Base-by-base conservation (phyloP, 2,888 invertebrate genomes). In the Rosalia funebris region DNA sequence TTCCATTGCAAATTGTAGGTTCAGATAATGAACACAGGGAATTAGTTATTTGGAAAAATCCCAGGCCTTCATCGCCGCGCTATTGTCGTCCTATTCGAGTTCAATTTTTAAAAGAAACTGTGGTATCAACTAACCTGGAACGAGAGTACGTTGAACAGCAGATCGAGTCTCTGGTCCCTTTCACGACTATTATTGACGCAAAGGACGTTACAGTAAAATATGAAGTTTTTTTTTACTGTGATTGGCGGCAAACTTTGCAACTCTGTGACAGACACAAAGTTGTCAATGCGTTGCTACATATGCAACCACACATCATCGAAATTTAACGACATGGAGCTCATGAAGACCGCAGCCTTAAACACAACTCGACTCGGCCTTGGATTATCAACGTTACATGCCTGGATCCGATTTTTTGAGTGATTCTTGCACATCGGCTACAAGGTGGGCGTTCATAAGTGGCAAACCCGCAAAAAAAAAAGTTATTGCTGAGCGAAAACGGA, bases 41-140 rank as follows among this genome's bases (percentile, higher is more conserved):
- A 37, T 66, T 62, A 59, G 39, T 68, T 5, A 44, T 74, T 53
- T 74, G 72, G 71, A 60, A 74, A 54, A 75, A 74, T 56, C 71
- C 73, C 25, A 59, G 57, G n/a, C 71, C 73, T 36, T 74, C 73
- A 4, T 73, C 72, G 15, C 57, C 71, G 2, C 36, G 72, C 44
- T 74, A 57, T 57, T 75, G 73, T 52, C 58, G 73, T 9, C 71
- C 72, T 12, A 72, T 76, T 12, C 39, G 72, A 34, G 59, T 75
- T 11, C 37, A 69, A 48, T 75, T 75, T 60, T 58, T 66, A 1
- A 52, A 68, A 41, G 70, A 73, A 59, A 64, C 66, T 32, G 39
- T 44, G 9, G 71, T 71, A 52, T 46, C 73, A n/a, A 75, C 70
- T n/a, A 65, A 66, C 1, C 62, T 69, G 48, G 71, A 70, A 67